These are phyloP conservation scores for Brachionus koreanus DNA, from an alignment of 1,140 invertebrate genomes.

Conservation along the genomic window DNA sequence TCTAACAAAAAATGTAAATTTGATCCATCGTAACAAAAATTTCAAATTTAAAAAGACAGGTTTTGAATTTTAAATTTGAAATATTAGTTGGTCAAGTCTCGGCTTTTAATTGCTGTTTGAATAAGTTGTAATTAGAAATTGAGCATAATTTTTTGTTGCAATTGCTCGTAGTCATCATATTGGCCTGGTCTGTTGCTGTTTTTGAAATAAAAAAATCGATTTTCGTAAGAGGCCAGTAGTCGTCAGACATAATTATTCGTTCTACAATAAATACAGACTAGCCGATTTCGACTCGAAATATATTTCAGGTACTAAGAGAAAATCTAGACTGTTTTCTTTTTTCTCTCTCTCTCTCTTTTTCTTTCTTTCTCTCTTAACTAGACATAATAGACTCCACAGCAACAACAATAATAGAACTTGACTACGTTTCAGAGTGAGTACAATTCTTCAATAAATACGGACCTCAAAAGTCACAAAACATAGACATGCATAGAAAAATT, in stretches of 20 bases:
- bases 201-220: constrained; percentile 35
- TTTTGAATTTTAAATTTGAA: constrained; percentile 28
- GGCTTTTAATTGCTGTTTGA: constrained; percentile 10
- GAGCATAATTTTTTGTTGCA: constrained; percentile 26
- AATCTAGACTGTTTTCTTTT: constrained; percentile 31
- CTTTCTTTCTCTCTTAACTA: neutral
- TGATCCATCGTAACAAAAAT: constrained; percentile 31
- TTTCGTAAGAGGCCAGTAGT: constrained; percentile 2
- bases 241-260: constrained; percentile 38
- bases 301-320: constrained; percentile 38
- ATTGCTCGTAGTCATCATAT: constrained; percentile 28
- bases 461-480: neutral
- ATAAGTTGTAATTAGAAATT: neutral
- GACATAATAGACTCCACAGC: constrained; percentile 38
- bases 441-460: neutral
- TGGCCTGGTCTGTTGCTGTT: constrained; percentile 34
- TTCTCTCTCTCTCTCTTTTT: neutral
- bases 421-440: neutral
- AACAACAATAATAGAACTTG: constrained; percentile 26
- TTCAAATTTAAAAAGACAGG: constrained; percentile 23
- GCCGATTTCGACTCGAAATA: constrained; percentile 6
- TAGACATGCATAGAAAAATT: constrained; percentile 4
- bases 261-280: constrained; percentile 38
- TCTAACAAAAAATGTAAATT: constrained; percentile 8
- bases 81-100: constrained; percentile 2